phyloP scores from a whole-genome alignment of 2,888 invertebrate species.

The Lasius platythorax region DNA sequence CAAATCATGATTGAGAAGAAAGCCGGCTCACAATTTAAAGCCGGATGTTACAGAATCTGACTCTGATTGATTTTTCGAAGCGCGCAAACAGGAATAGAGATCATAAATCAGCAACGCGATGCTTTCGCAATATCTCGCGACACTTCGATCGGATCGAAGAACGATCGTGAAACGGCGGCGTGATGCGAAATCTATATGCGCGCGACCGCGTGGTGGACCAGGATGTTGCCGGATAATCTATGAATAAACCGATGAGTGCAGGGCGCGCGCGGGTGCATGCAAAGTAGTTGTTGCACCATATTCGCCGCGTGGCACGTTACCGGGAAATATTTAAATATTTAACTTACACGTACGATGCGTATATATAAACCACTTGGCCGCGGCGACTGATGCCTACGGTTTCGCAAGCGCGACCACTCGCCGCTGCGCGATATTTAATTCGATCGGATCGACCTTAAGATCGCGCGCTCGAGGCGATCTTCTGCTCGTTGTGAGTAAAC shows the following conservation, averaged over 20 bases:
- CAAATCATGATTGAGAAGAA: neutral
- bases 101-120: conserved; percentile 15
- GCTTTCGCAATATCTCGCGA: conserved; percentile 29
- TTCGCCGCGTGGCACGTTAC: conserved; percentile 45
- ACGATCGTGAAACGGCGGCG: conserved; percentile 32
- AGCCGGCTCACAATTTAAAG: neutral
- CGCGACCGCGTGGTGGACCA: conserved; percentile 38
- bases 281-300: conserved; percentile 51
- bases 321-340: conserved; percentile 70
- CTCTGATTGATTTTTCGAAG: neutral
- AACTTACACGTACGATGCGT: conserved; percentile 56
- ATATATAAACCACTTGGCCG: conserved; percentile 61
- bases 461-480: conserved; percentile 6
- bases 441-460: conserved; percentile 35
- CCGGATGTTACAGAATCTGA: conserved; percentile 6
- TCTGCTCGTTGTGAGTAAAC: conserved; percentile 22
- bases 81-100: neutral
- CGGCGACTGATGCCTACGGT: conserved; percentile 42
- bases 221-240: conserved; percentile 57
- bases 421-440: conserved; percentile 48
- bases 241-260: conserved; percentile 57
- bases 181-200: conserved; percentile 25
- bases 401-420: conserved; percentile 40
- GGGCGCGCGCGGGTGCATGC: neutral
- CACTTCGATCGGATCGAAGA: conserved; percentile 47